Evolutionary conservation across 2,113 vertebrate genomes (phyloP).

Genomic region (Miniopterus natalensis): DNA sequence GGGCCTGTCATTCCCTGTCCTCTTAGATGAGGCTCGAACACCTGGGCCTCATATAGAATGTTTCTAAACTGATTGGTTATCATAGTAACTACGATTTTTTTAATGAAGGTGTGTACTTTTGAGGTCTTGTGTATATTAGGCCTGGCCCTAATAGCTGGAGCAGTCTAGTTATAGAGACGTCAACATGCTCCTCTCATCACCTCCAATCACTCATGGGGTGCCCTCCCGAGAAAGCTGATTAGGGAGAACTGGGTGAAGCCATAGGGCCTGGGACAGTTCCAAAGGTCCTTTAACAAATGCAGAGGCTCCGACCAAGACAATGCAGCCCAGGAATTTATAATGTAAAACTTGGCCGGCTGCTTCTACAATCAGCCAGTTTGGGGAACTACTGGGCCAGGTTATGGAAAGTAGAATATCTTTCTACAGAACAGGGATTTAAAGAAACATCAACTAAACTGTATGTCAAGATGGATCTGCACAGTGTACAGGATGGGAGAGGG

Average conservation of each 20-base stretch:
- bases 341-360: conserved; percentile 1
- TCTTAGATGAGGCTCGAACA: not conserved
- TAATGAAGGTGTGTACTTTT: not conserved
- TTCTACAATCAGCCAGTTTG: not conserved
- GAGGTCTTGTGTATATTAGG: not conserved
- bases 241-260: not conserved
- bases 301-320: not conserved
- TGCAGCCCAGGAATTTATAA: not conserved
- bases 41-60: not conserved
- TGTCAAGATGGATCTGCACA: not conserved
- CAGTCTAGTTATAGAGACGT: not conserved
- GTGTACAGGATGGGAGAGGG: not conserved
- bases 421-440: not conserved
- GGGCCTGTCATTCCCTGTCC: not conserved
- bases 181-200: not conserved
- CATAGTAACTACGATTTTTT: not conserved
- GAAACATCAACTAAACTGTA: not conserved
- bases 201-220: not conserved
- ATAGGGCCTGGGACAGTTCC: not conserved
- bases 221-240: not conserved
- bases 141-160: not conserved
- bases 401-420: not conserved
- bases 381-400: not conserved
- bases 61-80: not conserved
- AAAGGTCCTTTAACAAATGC: not conserved